Base-by-base conservation (phyloP, 2,888 invertebrate species). In the Lobophora halterata region DNA sequence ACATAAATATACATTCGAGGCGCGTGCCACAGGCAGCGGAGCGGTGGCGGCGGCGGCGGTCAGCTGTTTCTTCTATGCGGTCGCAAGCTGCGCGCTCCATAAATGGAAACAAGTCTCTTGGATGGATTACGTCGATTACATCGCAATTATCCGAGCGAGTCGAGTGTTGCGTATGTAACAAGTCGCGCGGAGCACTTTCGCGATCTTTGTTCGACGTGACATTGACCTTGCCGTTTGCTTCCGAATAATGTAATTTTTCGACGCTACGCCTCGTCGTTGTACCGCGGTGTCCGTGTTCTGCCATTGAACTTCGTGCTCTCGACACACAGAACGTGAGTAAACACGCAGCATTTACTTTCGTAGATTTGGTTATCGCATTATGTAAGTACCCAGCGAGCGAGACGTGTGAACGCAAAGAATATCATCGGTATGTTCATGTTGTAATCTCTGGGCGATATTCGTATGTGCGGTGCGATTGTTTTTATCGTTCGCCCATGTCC, bases 81-180 rank as follows among this genome's bases (percentile, higher is more conserved):
- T 64, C 65, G 69, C 85, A 82, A 83, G 86, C 85, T 85, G 86
- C 79, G 68, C 69, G 67, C 66, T 62, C 83, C 86, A 69, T 85
- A 80, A 71, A 87, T 71, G 85, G 85, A 80, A 85, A 82, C 82
- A 65, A 65, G 80, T 57, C 73, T 65, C 54, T 72, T 63, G 79
- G 83, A 80, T 79, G 83, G 80, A 86, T 85, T 86, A 85, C 85
- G 74, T 35, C 76, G 80, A 85, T 87, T 86, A 85, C 82, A 78
- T 78, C 72, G 83, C 82, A 82, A 85, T 85, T 83, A 83, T 80
- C 72, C 72, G 72, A 55, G 65, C 71, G 67, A 63, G 66, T 58
- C 59, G 62, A 57, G 63, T 62, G 58, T 65, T 53, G 66, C 63
- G 10, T 61, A 70, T 75, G 69, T 71, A 71, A 73, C 71, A 62